Conservation (phyloP, 35 echinoderm and acorn worm species). For the Stichopus chloronotus region DNA sequence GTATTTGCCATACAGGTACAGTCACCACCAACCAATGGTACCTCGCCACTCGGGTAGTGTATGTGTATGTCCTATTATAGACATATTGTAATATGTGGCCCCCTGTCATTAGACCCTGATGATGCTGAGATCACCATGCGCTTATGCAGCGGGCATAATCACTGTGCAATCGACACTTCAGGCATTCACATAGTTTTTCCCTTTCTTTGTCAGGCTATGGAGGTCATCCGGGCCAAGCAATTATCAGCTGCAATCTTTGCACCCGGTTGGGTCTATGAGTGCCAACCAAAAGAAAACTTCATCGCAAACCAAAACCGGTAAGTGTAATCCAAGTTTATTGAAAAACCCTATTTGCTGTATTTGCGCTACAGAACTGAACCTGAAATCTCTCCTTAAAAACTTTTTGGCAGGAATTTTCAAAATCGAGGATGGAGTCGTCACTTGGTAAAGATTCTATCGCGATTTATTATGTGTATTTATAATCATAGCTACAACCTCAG, state of each 20-base stretch:
- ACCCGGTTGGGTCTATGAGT: constrained; percentile 92
- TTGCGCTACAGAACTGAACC: too few species aligned
- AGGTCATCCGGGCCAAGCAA: constrained; percentile 66
- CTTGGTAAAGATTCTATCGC: too few species aligned
- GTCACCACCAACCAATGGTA: too few species aligned
- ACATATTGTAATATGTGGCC: too few species aligned
- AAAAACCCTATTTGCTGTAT: background rate
- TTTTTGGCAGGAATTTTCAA: background rate
- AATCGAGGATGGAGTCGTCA: too few species aligned
- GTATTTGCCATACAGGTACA: too few species aligned
- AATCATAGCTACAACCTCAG: too few species aligned
- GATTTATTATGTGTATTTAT: background rate
- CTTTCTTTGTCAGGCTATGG: constrained; percentile 75
- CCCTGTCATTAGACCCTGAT: too few species aligned
- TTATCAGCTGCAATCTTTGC: constrained; percentile 98
- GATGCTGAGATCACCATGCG: background rate
- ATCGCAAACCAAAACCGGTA: constrained; percentile 86
- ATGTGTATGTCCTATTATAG: too few species aligned
- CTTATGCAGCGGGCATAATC: background rate
- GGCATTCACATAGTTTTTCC: background rate
- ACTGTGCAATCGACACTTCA: background rate
- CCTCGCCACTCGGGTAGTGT: too few species aligned
- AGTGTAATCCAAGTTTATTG: background rate
- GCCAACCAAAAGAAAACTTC: constrained; percentile 65
- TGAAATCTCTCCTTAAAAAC: too few species aligned